Evolutionary conservation across 2,113 vertebrate genomes (phyloP), one percentile per base, ranked within the genome.

Genomic region (Brachirus orientalis): DNA sequence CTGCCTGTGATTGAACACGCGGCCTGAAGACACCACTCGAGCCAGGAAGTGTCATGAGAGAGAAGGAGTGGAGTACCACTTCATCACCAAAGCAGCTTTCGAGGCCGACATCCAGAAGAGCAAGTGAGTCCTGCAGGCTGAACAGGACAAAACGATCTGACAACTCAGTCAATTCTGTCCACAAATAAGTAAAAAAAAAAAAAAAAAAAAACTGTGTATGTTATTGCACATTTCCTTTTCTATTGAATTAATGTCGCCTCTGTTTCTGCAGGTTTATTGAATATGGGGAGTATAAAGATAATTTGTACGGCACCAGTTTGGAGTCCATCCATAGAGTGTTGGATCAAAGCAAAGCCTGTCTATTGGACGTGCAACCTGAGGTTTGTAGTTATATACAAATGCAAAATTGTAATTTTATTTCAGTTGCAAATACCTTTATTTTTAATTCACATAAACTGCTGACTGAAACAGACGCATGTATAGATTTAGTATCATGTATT

Each of bases 1-100:
- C 40, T 37, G 8, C 5, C 38, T 62, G n/a, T 14, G 3, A 41
- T 8, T 35, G 6, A 53, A 33, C 50, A 7, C 2, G 28, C 4
- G 52, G 17, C 35, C 44, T 38, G 16, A 72, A 94, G 97, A 98
- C 83, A 99, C 97, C 67, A 98, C 96, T 51, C 92, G 97, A 64
- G 86, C 93, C 81, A 95, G 92, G 63, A 97, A 95, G 85, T 92
- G 88, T 82, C 94, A 98, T 0, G 97, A 99, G 91, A 95, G 94
- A 56, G 96, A 96, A 36, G 96, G 96, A 16, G 91, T 97, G 17
- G 97, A 99, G 63, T 99, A 99, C 75, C 95, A 98, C 87, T 99
- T 99, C 75, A 93, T 97, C 73, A 93, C 94, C 18, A 98, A 94
- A 86, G 92, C 95, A 38, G 91, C 93, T 0, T 99, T 98, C 35